Base-by-base conservation (phyloP, 1,140 invertebrate species). In the Drosophila pruinosa region DNA sequence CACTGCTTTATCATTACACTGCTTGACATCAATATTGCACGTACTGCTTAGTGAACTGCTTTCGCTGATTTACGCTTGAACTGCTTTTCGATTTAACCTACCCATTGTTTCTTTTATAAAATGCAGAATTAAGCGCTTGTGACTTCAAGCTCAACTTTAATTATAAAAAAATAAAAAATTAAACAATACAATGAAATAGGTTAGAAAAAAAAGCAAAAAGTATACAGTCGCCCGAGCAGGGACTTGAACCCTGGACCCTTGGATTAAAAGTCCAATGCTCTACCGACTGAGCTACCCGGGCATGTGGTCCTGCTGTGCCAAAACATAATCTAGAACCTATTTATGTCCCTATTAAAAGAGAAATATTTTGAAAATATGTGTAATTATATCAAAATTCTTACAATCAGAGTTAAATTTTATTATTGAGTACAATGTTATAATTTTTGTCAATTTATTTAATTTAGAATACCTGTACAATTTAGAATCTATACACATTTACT, bases 191-290 rank as follows among this genome's bases (percentile, higher is more conserved):
- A 31, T 17, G 1, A 24, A 28, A 39, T 39, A 39, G 10, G 7
- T 15, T 12, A 6, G 0, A 10, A 26, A 15, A 4, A 12, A 0
- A 2, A 28, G 22, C 5, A 15, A 45, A 75, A 74, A 74, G 70
- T 65, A 2, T 45, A 4, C 8, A 10, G 26, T 68, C 94, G 94
- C 94, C 94, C 94, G 94, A 95, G 94, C 94, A 95, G 94, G 94
- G 94, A 95, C 94, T 94, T 93, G 94, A 95, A 95, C 94, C 94
- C 94, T 94, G 93, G 94, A 95, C 94, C 94, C 94, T 94, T 94
- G 94, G 94, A 94, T 95, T 95, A 95, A 94, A 94, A 95, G 94
- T 94, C 94, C 94, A 82, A 81, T 94, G 94, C 94, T 94, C 94
- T 94, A 94, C 94, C 94, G 93, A 94, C 93, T 94, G 94, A 94